Base-by-base conservation (phyloP, 30 jellyfish, hydroid and myxozoan genomes). In the Hydractinia symbiolongicarpus region DNA sequence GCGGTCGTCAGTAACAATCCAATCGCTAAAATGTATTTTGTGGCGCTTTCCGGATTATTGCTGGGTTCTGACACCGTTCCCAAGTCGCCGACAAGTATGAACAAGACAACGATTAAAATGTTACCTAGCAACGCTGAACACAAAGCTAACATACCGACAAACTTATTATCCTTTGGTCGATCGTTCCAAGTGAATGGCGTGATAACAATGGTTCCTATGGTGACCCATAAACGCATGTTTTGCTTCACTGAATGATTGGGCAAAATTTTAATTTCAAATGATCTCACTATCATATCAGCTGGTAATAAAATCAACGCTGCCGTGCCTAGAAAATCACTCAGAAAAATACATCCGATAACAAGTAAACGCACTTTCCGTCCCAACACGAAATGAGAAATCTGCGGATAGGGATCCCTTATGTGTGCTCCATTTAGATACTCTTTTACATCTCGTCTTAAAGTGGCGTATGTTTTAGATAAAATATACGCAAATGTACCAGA, bases 111-210 rank as follows among this genome's bases (percentile, higher is more conserved):
- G 3, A 60, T 60, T 13, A 60, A 3, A 60, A 14, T 16, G 19
- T 60, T 60, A 13, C 70, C 70, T 16, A 60, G 19, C 70, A 60
- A 14, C n/a, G 70, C 70, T 60, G 70, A 13, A 14, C n/a, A 60
- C 19, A 60, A 60, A 13, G 70, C 19, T 16, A 60, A 13, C n/a
- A 16, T 13, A 16, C 17, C 70, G 19, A 60, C 70, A 60, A 60
- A 60, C 19, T 60, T 60, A 16, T 60, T 60, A 60, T 60, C 70
- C 19, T 60, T 60, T 0, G 70, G 70, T 16, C 70, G n/a, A 60
- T 60, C 70, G 70, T 60, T 60, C 70, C 70, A 60, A 60, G 70
- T 60, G 2, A 60, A 60, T 14, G 70, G 70, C n/a, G 19, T 60
- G n/a, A 60, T 16, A 60, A 60, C n/a, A 13, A 60, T 13, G n/a